Evolutionary conservation across 2,113 vertebrate species (phyloP).

Genomic region (Opisthocomus hoazin): DNA sequence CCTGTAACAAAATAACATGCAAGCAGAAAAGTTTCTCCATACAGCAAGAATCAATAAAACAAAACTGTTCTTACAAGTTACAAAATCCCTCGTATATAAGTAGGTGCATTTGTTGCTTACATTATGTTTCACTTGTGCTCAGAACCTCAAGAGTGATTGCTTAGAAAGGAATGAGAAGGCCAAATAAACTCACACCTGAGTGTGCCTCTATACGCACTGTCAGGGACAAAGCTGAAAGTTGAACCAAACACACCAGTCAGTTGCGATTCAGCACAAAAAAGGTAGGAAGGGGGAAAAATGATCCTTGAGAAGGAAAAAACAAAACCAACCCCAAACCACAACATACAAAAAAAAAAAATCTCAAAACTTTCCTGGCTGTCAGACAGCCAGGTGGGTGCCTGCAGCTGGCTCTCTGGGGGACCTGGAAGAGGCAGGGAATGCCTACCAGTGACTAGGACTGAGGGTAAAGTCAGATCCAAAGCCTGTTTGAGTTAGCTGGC

Average conservation of each 20-base stretch:
- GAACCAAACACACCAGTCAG: rapidly evolving
- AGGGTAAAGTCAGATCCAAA: neutral
- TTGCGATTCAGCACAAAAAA: neutral
- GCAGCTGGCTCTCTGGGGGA: neutral
- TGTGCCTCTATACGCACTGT: no score
- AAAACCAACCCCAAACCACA: no score
- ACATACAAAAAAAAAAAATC: neutral
- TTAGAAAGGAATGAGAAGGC: neutral
- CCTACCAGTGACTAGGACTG: no score
- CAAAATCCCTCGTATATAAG: neutral
- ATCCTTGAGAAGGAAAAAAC: neutral
- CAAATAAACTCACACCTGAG: neutral
- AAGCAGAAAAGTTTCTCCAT: neutral
- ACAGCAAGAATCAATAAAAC: neutral
- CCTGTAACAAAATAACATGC: neutral
- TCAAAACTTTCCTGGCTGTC: neutral
- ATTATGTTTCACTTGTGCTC: neutral
- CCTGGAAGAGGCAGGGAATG: neutral
- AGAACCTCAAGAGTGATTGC: neutral
- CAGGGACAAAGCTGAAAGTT: neutral
- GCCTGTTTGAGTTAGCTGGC: neutral
- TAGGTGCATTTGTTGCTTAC: neutral
- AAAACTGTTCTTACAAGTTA: neutral
- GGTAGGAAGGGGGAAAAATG: neutral
- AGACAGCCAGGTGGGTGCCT: neutral